These are phyloP conservation scores for Drosophila pectinifera DNA, from an alignment of 1,140 invertebrate genomes.

Conservation along the genomic window DNA sequence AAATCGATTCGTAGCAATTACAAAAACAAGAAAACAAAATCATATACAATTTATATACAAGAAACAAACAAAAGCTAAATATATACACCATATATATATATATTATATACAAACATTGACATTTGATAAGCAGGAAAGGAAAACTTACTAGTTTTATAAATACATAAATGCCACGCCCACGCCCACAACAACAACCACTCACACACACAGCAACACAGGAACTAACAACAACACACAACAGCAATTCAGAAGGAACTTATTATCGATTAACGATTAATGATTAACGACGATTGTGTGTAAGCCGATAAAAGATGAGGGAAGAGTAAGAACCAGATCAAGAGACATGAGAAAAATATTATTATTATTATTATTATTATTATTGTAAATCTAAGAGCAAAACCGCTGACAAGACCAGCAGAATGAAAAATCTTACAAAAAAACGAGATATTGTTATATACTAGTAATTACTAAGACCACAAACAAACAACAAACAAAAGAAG, in stretches of 20 bases:
- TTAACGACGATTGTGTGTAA: slow-evolving; percentile 36
- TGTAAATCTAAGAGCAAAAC: slow-evolving; percentile 81
- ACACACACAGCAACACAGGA: slow-evolving; percentile 27
- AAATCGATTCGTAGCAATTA: slow-evolving; percentile 80
- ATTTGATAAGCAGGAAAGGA: slow-evolving; percentile 73
- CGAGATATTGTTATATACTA: slow-evolving; percentile 85
- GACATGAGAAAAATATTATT: slow-evolving; percentile 81
- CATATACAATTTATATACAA: slow-evolving; percentile 81
- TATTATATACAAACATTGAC: slow-evolving; percentile 77
- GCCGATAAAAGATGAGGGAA: slow-evolving; percentile 50
- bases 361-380: slow-evolving; percentile 63
- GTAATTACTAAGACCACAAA: slow-evolving; percentile 79
- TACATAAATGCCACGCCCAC: slow-evolving; percentile 74
- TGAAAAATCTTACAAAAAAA: slow-evolving; percentile 83
- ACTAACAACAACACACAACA: slow-evolving; percentile 40
- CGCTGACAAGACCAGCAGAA: slow-evolving; percentile 84
- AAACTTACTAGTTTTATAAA: slow-evolving; percentile 79
- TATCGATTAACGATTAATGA: slow-evolving; percentile 63
- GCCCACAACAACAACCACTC: slow-evolving; percentile 27
- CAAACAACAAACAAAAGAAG: slow-evolving; percentile 74
- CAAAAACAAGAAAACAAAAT: slow-evolving; percentile 57
- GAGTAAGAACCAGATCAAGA: slow-evolving; percentile 76
- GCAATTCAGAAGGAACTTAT: slow-evolving; percentile 69
- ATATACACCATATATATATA: slow-evolving; percentile 48
- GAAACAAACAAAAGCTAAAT: slow-evolving; percentile 37